Evolutionary conservation across 2,888 invertebrate genomes (phyloP).

Genomic region (Ophion obscuratus): DNA sequence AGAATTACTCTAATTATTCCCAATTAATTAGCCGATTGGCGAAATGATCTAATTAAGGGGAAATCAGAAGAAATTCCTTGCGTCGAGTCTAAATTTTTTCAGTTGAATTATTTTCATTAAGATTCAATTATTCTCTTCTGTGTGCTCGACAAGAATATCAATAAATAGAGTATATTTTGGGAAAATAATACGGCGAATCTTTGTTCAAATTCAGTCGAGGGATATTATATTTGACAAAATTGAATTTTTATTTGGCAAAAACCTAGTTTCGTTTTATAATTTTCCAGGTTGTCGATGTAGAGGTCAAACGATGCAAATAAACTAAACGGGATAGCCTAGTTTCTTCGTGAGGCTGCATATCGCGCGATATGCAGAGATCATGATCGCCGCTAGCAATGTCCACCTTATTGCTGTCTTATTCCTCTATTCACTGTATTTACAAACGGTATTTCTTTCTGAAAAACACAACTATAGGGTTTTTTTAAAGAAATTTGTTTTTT

Average conservation of each 20-base stretch:
- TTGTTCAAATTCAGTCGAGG: too few relatives aligned
- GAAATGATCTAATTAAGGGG: neutral
- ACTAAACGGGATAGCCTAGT: neutral
- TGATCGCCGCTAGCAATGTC: neutral
- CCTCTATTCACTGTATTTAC: neutral
- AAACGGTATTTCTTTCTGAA: too few relatives aligned
- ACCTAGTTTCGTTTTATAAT: too few relatives aligned
- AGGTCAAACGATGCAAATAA: neutral
- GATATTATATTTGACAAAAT: neutral
- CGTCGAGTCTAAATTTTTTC: neutral
- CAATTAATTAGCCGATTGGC: constrained; percentile 9
- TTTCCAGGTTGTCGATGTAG: neutral
- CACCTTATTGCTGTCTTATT: constrained; percentile 6
- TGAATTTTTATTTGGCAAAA: too few relatives aligned
- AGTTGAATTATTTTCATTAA: neutral
- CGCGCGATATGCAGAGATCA: neutral
- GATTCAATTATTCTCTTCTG: too few relatives aligned
- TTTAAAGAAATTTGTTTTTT: too few relatives aligned
- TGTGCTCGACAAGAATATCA: too few relatives aligned
- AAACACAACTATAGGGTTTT: too few relatives aligned
- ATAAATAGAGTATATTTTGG: too few relatives aligned
- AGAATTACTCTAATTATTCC: neutral
- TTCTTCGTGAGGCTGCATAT: neutral
- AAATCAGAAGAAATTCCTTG: neutral
- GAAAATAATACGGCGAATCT: too few relatives aligned